Conservation (phyloP, 2,113 vertebrate genomes). For the Pholis gunnellus region DNA sequence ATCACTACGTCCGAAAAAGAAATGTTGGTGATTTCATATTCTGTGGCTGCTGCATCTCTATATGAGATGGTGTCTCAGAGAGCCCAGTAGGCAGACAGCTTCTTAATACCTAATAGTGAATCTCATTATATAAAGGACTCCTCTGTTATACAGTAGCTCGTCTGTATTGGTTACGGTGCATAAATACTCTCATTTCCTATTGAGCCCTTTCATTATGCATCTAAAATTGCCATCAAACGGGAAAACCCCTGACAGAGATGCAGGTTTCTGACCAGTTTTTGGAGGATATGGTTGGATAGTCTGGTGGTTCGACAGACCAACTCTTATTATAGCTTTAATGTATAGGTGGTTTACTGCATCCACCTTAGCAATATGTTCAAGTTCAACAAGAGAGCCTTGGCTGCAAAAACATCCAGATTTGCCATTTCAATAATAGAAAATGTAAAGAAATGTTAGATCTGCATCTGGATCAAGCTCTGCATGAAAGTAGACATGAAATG, state of each 20-base stretch:
- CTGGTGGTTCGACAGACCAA: slow-evolving; percentile 24
- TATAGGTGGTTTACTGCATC: slow-evolving; percentile 31
- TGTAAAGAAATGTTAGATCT: background rate
- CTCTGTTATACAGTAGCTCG: slow-evolving; percentile 38
- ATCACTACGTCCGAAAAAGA: slow-evolving; percentile 61
- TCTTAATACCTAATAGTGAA: slow-evolving; percentile 26
- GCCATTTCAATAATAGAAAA: background rate
- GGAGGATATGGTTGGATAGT: slow-evolving; percentile 31
- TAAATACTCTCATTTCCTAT: slow-evolving; percentile 60
- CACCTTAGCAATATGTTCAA: background rate
- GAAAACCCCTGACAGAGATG: slow-evolving; percentile 43
- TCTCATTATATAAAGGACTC: slow-evolving; percentile 25
- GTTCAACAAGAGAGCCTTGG: background rate
- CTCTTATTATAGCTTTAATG: slow-evolving; percentile 55
- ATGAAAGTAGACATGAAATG: background rate
- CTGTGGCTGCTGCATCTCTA: slow-evolving; percentile 24
- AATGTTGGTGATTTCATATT: slow-evolving; percentile 54
- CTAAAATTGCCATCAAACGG: slow-evolving; percentile 56
- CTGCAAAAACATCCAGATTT: background rate
- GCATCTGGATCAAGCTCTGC: background rate
- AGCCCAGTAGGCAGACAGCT: slow-evolving; percentile 9
- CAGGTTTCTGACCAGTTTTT: slow-evolving; percentile 45
- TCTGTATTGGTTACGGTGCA: slow-evolving; percentile 38
- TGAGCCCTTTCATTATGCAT: slow-evolving; percentile 62
- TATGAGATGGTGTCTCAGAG: slow-evolving; percentile 10